Evolutionary conservation across 2,797 vertebrate genomes (phyloP).

Genomic region (Taeniopygia guttata): DNA sequence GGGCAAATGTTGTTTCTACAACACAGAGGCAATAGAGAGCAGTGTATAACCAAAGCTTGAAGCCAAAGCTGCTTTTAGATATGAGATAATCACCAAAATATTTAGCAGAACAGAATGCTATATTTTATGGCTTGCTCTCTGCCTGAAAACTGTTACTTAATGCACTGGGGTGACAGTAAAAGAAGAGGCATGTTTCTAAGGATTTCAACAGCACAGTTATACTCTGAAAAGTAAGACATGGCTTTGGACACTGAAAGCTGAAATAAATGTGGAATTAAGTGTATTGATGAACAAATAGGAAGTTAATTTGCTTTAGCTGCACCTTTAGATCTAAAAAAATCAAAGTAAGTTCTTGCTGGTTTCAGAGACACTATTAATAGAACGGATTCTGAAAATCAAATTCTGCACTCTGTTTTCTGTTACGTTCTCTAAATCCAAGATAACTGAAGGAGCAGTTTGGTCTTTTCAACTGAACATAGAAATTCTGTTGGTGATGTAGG

Average conservation of each 20-base stretch:
- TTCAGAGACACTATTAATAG: background rate
- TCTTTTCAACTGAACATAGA: background rate
- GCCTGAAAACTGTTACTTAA: constrained; percentile 12
- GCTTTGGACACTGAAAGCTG: background rate
- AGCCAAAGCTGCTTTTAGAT: background rate
- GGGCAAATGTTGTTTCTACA: background rate
- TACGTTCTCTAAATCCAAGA: background rate
- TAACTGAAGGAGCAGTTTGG: background rate
- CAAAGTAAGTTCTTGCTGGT: background rate
- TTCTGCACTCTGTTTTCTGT: background rate
- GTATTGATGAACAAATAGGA: background rate
- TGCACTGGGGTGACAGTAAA: background rate
- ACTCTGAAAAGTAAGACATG: background rate
- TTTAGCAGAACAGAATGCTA: constrained; percentile 19
- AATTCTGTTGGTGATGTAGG: background rate
- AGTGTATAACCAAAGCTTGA: background rate
- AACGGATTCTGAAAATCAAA: background rate
- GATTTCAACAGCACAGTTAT: background rate
- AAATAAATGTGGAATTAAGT: background rate
- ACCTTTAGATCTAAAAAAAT: background rate
- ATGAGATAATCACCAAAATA: background rate
- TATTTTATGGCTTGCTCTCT: background rate
- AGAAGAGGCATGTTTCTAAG: background rate
- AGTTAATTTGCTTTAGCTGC: background rate
- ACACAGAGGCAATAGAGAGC: background rate